Base-by-base conservation (phyloP, 2,113 vertebrate genomes). In the Macrotus californicus region DNA sequence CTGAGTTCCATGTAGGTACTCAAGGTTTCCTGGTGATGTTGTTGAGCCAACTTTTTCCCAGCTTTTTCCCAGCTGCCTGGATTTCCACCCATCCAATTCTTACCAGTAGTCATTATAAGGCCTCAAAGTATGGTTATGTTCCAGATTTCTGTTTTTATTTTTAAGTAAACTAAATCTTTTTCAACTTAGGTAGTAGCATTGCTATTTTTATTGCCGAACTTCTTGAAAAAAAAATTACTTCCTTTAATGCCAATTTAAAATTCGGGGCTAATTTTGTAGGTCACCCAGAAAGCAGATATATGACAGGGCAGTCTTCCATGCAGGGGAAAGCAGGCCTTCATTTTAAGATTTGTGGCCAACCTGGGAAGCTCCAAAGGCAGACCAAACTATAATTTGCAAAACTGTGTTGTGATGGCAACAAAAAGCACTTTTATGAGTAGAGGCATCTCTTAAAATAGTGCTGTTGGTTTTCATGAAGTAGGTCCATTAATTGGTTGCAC, bases 121-220 rank as follows among this genome's bases (percentile, higher is more conserved):
- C 61, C 46, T 75, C 19, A 24, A 67, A 56, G 24, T 70, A 69
- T 15, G 26, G 82, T 88, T 93, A 41, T 72, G 94, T 95, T 67
- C 11, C 72, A 95, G n/a, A 70, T 95, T 92, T 92, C 21, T 77
- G 75, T 52, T 16, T 75, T 92, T 90, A 66, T 87, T 89, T 91
- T 66, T 36, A 96, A 89, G 59, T 36, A 91, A 87, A 59, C 8
- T 4, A 79, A 91, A 84, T 85, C 54, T 91, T 82, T 93, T 76
- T 19, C 61, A 94, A 76, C 82, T 80, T 66, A 59, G 26, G 39
- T 88, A 86, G 29, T 86, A 83, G 8, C 31, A 14, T 66, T 96
- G 66, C 81, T 69, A 76, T 96, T 96, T 98, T 97, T 94, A 92
- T 94, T 94, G 12, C 14, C 54, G 13, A 18, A 12, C 2, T 85